Conservation (phyloP, 2,797 vertebrate genomes). For the Hydrocynus forskahlii region DNA sequence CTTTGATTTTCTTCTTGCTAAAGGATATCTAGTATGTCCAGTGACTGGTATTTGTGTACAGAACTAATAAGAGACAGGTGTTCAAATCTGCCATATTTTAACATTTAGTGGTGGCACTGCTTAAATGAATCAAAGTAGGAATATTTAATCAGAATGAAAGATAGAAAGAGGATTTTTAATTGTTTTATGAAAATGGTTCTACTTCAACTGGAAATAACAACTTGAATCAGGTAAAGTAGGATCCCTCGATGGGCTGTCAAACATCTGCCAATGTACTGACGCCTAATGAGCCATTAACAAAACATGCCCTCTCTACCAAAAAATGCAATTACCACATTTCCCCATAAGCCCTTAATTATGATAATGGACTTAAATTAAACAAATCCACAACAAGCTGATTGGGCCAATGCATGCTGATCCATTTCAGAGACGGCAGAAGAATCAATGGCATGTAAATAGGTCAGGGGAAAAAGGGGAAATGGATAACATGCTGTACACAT, state of each 20-base stretch:
- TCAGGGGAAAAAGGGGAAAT: conserved; percentile 77
- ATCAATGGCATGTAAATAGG: conserved; percentile 77
- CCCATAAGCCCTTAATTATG: conserved; percentile 85
- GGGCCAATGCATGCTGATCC: conserved; percentile 70
- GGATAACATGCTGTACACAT: conserved; percentile 77
- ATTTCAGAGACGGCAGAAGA: conserved; percentile 72
- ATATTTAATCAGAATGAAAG: not conserved
- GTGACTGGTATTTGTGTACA: no score
- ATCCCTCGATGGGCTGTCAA: conserved; percentile 67
- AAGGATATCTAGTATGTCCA: not conserved
- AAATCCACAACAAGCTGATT: conserved; percentile 82
- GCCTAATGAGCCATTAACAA: conserved; percentile 83
- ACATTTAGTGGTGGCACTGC: not conserved
- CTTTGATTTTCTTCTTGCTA: no score
- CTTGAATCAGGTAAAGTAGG: conserved; percentile 52
- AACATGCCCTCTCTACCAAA: conserved; percentile 82
- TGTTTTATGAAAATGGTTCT: conserved; percentile 16
- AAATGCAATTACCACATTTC: conserved; percentile 87
- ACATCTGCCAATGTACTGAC: conserved; percentile 81
- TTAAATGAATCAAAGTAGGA: not conserved
- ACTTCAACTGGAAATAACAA: conserved; percentile 21
- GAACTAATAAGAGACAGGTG: not conserved
- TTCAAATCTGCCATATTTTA: not conserved
- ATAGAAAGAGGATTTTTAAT: not conserved
- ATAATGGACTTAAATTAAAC: conserved; percentile 82